These are phyloP conservation scores for Bombus balteatus DNA, from an alignment of 1,140 invertebrate genomes.

Conservation along the genomic window DNA sequence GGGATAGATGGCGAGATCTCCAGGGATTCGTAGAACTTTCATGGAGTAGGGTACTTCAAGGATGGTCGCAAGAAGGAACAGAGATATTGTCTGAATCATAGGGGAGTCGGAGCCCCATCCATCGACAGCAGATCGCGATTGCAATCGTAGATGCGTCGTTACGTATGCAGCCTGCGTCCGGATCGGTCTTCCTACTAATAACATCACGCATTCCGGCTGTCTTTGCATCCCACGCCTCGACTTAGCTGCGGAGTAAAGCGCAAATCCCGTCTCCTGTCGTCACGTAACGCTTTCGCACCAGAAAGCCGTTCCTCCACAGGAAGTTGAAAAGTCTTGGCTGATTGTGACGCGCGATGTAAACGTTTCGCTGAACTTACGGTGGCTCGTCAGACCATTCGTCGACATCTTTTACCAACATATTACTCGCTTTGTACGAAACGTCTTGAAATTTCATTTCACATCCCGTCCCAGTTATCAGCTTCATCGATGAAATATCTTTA, in stretches of 20 bases:
- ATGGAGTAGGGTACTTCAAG: too few relatives aligned
- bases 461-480: too few relatives aligned
- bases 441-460: too few relatives aligned
- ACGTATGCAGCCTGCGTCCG: slow-evolving; percentile 11
- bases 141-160: slow-evolving; percentile 19
- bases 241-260: background rate
- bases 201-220: slow-evolving; percentile 45
- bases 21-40: too few relatives aligned
- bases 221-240: slow-evolving; percentile 21
- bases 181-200: slow-evolving; percentile 39
- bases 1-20: too few relatives aligned
- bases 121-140: slow-evolving; percentile 6
- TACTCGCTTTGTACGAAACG: too few relatives aligned
- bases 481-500: too few relatives aligned
- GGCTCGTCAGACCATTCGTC: background rate
- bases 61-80: background rate
- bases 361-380: background rate
- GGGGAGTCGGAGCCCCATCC: background rate
- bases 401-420: too few relatives aligned
- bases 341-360: background rate
- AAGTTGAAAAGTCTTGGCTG: background rate
- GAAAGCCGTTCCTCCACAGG: background rate
- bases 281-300: slow-evolving; percentile 6
- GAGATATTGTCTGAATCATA: background rate
- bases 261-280: background rate